Percentiles rank a stretch among this genome's conserved stretches.
These are phyloP conservation scores for Chloropsis hardwickii DNA, from an alignment of 2,113 vertebrate species.

Conservation along the genomic window DNA sequence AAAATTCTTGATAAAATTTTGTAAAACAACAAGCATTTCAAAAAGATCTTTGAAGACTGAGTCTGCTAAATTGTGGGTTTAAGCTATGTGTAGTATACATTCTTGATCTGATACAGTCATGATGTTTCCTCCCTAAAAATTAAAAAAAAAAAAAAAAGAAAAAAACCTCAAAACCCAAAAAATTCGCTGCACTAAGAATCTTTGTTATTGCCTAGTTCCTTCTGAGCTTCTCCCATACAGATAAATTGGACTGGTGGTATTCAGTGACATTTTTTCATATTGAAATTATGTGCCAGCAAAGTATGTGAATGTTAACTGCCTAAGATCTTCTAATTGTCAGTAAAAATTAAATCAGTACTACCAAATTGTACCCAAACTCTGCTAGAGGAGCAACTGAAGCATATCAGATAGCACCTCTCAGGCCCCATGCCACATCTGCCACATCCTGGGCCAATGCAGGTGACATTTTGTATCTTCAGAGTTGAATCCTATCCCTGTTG, in stretches of 20 bases:
- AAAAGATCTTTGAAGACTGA: background rate
- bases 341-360: background rate
- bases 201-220: background rate
- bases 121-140: background rate
- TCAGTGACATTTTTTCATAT: background rate
- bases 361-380: background rate
- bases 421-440: background rate
- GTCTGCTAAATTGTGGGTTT: background rate
- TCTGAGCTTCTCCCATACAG: background rate
- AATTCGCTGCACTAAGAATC: background rate
- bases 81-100: background rate
- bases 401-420: background rate
- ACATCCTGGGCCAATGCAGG: background rate
- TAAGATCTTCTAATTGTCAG: background rate
- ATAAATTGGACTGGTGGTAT: background rate
- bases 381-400: background rate
- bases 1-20: background rate
- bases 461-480: background rate
- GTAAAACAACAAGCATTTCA: background rate
- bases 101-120: background rate
- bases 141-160: too few relatives aligned
- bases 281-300: background rate
- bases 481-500: background rate
- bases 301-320: background rate
- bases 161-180: background rate